A percentile compares a stretch with the other conserved stretches of the same genome.
These are phyloP conservation scores for Diplolepis rosae DNA, from an alignment of 2,888 invertebrate species.

Conservation along the genomic window DNA sequence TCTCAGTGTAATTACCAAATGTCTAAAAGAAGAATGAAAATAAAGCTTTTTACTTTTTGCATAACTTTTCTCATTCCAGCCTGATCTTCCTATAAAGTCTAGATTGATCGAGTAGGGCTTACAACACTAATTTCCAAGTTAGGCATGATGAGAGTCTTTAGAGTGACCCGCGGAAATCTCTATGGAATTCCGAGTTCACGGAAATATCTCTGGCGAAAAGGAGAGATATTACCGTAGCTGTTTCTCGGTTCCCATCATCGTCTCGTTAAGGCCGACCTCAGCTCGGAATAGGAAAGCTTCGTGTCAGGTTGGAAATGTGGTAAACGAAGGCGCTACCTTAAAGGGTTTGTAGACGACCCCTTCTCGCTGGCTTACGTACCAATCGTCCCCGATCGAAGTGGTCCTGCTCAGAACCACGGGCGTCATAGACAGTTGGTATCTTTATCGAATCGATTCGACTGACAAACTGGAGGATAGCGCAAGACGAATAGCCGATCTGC, in stretches of 20 bases:
- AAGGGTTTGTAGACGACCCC: slow-evolving; percentile 52
- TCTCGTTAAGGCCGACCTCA: slow-evolving; percentile 47
- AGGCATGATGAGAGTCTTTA: slow-evolving; percentile 10
- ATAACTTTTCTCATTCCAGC: no score
- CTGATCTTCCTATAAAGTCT: slow-evolving; percentile 18
- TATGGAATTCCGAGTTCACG: background rate
- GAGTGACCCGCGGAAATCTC: slow-evolving; percentile 26
- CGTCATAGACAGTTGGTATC: slow-evolving; percentile 68
- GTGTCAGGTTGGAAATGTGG: slow-evolving; percentile 52
- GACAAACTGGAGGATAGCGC: slow-evolving; percentile 69
- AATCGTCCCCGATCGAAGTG: slow-evolving; percentile 32
- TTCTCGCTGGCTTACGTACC: slow-evolving; percentile 3
- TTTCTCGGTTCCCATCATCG: slow-evolving; percentile 29
- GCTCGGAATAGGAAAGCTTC: slow-evolving; percentile 40
- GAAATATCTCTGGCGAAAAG: slow-evolving; percentile 26
- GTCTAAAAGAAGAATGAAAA: no score
- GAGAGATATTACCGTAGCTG: slow-evolving; percentile 16
- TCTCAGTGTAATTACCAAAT: no score
- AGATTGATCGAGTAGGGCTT: slow-evolving; percentile 6
- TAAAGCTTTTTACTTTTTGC: no score
- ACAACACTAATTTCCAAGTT: slow-evolving; percentile 21
- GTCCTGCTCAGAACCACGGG: slow-evolving; percentile 46
- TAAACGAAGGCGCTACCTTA: slow-evolving; percentile 61
- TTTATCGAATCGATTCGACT: slow-evolving; percentile 70
- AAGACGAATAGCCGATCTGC: slow-evolving; percentile 71